These are phyloP conservation scores for Etheostoma spectabile DNA, from an alignment of 2,113 vertebrate genomes.

Conservation along the genomic window DNA sequence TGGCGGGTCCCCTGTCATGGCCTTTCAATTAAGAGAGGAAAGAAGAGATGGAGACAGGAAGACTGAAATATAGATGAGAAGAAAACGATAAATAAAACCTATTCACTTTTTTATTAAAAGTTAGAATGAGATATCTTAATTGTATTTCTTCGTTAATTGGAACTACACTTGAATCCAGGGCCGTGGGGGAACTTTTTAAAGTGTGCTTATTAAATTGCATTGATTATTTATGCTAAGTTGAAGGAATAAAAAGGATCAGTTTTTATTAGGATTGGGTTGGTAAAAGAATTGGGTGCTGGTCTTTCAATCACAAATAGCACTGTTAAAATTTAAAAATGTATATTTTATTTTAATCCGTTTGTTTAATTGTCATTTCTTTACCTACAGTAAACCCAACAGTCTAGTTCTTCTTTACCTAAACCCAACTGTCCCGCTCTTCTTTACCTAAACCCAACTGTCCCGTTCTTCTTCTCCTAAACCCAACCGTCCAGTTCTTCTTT, in stretches of 20 bases:
- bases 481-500: too few relatives aligned
- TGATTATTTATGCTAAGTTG: constrained; percentile 1
- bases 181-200: neutral
- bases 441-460: too few relatives aligned
- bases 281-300: neutral
- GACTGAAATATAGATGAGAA: constrained; percentile 61
- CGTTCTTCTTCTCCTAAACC: too few relatives aligned
- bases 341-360: neutral
- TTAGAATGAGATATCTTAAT: neutral
- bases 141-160: neutral
- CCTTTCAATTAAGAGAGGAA: constrained; percentile 77
- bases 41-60: constrained; percentile 49
- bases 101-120: constrained; percentile 24
- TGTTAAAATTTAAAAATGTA: too few relatives aligned
- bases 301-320: neutral
- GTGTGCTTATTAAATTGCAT: neutral
- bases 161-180: neutral
- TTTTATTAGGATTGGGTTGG: neutral
- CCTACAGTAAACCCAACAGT: too few relatives aligned
- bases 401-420: too few relatives aligned
- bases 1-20: constrained; percentile 74
- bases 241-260: neutral
- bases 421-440: too few relatives aligned
- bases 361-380: neutral
- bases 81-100: constrained; percentile 30